These are phyloP conservation scores for Philantomba maxwellii DNA, from an alignment of 2,113 vertebrate genomes.

Conservation along the genomic window DNA sequence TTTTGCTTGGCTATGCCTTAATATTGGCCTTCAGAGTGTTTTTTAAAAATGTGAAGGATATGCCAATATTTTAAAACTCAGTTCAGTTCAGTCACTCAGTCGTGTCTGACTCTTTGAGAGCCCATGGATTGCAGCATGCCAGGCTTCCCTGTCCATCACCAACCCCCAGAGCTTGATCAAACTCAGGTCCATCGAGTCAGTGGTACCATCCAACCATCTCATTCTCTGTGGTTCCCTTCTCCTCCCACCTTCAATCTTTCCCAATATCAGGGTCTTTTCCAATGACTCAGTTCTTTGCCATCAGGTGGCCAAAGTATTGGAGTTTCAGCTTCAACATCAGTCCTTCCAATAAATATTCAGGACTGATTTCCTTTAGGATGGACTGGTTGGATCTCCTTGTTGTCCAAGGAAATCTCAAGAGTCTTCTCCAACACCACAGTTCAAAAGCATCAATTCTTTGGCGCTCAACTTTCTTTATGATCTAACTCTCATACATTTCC, in stretches of 20 bases:
- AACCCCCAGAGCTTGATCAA: background rate
- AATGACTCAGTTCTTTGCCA: background rate
- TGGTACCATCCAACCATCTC: background rate
- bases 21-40: background rate
- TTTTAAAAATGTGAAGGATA: background rate
- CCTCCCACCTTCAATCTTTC: background rate
- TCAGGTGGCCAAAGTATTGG: background rate
- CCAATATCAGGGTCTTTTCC: background rate
- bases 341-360: background rate
- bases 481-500: background rate
- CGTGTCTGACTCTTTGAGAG: fast-evolving
- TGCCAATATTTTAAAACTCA: background rate
- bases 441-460: background rate
- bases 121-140: background rate
- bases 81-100: background rate
- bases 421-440: background rate
- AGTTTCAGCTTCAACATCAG: background rate
- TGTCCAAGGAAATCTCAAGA: background rate
- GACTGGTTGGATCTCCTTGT: background rate
- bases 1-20: background rate
- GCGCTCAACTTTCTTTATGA: background rate
- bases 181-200: background rate
- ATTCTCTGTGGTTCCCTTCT: background rate
- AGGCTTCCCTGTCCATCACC: background rate
- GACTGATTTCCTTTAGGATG: background rate